Evolutionary conservation across 1,140 invertebrate genomes (phyloP), one percentile per base, ranked within the genome.

Genomic region (Tribolium castaneum): DNA sequence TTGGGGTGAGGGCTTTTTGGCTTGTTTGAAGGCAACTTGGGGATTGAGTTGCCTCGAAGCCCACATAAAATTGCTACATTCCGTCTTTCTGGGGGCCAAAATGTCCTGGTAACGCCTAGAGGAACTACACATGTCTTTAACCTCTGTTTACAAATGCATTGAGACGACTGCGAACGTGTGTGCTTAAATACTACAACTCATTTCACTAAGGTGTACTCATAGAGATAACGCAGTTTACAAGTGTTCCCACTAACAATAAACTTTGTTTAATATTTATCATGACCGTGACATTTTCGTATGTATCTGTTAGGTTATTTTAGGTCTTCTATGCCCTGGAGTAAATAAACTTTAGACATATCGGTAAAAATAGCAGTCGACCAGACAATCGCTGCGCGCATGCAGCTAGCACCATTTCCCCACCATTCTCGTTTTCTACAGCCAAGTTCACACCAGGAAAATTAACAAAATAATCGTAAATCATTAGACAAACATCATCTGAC

Each of bases 41-140:
- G 80, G 52, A 12, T 81, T 70, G 30, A 81, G 52, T 45, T 76
- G 45, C 56, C 79, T 72, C 5, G 78, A 83, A 12, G 77, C 50
- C 81, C 81, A 85, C 59, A 82, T 16, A 51, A 81, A 82, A 73
- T 81, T 82, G 72, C 76, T 76, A 3, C 77, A 39, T 78, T 84
- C 83, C 35, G 62, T 10, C 35, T 80, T 59, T 72, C 84, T 73
- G 10, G 75, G 52, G 25, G 77, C 77, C 19, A 85, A 70, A 76
- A 85, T 78, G 77, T 85, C 80, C 73, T 82, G 73, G 71, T 81
- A 83, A 14, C 30, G n/a, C 30, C 59, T 34, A 6, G 59, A 35
- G 9, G 30, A n/a, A 35, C 25, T 35, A 35, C 59, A 35, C 59
- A 66, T 66, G 16, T 25, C 30, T 30, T 6, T 59, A 59, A 59